Percentiles rank a stretch among this genome's conserved stretches.
These are phyloP conservation scores for Dendropsophus ebraccatus DNA, from an alignment of 2,113 vertebrate species.

Conservation along the genomic window DNA sequence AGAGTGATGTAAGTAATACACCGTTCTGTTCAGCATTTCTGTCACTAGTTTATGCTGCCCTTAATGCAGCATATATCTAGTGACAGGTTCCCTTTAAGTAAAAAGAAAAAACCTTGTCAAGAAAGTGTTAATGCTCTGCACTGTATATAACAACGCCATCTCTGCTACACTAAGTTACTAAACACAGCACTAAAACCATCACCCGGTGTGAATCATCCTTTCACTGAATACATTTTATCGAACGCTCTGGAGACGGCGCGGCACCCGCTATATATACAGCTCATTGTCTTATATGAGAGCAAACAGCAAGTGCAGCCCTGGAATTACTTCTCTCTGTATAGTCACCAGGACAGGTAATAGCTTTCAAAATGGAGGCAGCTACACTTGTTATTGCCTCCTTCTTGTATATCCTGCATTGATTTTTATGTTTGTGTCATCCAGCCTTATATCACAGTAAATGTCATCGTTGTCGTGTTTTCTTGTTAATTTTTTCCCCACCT, in stretches of 20 bases:
- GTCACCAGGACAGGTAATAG: not conserved
- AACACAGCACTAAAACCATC: not conserved
- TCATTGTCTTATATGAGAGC: not conserved
- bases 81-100: too few relatives aligned
- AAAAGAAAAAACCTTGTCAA: too few relatives aligned
- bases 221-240: constrained; percentile 9
- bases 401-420: not conserved
- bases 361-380: not conserved
- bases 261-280: not conserved
- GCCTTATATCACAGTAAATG: not conserved
- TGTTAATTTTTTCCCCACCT: not conserved
- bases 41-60: too few relatives aligned
- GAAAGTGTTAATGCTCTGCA: not conserved
- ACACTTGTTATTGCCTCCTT: not conserved
- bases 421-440: not conserved
- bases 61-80: too few relatives aligned
- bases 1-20: too few relatives aligned
- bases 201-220: not conserved
- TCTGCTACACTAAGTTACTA: not conserved
- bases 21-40: too few relatives aligned
- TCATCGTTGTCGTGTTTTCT: not conserved
- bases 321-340: not conserved
- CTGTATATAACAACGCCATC: not conserved
- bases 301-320: not conserved
- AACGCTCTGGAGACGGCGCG: not conserved